Evolutionary conservation across 64 coral and sea anemone genomes (phyloP), one percentile per base, ranked within the genome.

Genomic region (Stylophora pistillata): DNA sequence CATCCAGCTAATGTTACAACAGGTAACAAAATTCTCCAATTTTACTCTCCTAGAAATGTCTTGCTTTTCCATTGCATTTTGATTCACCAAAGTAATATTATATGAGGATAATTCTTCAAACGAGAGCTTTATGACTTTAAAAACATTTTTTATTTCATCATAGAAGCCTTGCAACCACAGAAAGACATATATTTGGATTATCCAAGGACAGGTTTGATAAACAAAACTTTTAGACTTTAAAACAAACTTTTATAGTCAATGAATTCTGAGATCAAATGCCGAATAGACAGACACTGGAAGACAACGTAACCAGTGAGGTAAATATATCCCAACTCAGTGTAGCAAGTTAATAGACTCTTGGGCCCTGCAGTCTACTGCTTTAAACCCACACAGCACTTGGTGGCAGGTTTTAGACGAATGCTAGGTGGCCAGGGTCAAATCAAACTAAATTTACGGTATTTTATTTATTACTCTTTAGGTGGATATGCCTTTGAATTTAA

Each of bases 181-280:
- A 65, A 30, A 61, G 13, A 30, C 30, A 11, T 82, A 41, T 23
- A 82, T 64, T 5, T 82, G 79, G 79, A 82, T 82, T 32, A 15
- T 82, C n/a, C 79, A 82, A 20, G 79, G 58, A 15, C 15, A 82
- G 58, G 79, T 82, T 68, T 28, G 64, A 68, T 12, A 68, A 27
- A 11, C 9, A n/a, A n/a, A 21, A 9, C 10, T 47, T 47, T 47
- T 4, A 47, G 37, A 47, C 37, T 47, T 47, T 7, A 47, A 47
- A 4, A 47, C 37, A 47, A 47, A 47, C 3, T 47, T 47, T 47
- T 47, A 47, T 7, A 47, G 37, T 47, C 37, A 47, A 47, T 47
- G 37, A 47, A 47, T 47, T 4, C 37, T 47, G 37, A 47, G 7
- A 47, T 1, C 37, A 47, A 47, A 47, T 7, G 7, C 37, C 7